A percentile compares a stretch with the other conserved stretches of the same genome.
Evolutionary conservation across 2,888 invertebrate species (phyloP).

Genomic region (Trisateles emortualis): DNA sequence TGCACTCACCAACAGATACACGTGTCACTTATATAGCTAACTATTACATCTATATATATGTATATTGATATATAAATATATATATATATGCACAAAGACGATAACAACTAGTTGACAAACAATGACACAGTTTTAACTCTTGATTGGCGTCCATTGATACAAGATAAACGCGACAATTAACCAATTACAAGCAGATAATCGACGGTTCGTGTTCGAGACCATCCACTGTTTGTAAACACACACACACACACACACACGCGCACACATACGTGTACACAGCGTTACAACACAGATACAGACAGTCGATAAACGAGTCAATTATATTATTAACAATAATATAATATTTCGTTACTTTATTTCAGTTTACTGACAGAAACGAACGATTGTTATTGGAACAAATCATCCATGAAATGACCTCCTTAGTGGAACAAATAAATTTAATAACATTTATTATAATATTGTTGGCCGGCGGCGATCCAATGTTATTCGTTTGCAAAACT

Average conservation of each 20-base stretch:
- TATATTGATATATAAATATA: too few species aligned
- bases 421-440: not conserved
- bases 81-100: not conserved
- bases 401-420: not conserved
- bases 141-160: not conserved
- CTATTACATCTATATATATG: too few species aligned
- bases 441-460: not conserved
- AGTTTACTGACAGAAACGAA: not conserved
- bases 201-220: not conserved
- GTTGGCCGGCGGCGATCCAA: too few species aligned
- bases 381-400: not conserved
- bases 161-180: not conserved
- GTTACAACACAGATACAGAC: too few species aligned
- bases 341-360: not conserved
- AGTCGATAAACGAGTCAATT: too few species aligned
- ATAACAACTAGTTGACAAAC: not conserved
- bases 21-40: too few species aligned
- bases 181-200: slow-evolving; percentile 1
- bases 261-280: too few species aligned
- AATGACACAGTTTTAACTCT: not conserved
- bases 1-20: too few species aligned
- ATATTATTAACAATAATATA: not conserved
- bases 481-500: not conserved
- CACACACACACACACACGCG: not conserved
- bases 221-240: slow-evolving; percentile 1